These are phyloP conservation scores for Sorex maritimensis DNA, from an alignment of 2,797 vertebrate genomes.

Conservation along the genomic window DNA sequence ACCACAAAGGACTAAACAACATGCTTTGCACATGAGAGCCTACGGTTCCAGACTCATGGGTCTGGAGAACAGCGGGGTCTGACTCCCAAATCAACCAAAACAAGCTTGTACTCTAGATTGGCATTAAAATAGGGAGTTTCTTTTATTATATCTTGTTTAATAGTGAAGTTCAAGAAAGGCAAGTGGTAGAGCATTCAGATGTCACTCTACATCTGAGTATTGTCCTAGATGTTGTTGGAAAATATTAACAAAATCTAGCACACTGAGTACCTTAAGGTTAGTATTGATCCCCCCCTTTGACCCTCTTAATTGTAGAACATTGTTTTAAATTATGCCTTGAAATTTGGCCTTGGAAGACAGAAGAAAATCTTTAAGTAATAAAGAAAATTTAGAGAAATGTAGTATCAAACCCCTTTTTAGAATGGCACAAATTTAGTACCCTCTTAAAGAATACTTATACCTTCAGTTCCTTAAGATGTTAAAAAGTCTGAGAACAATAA, in stretches of 20 bases:
- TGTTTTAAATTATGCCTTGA: conserved; percentile 1
- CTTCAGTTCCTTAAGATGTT: conserved; percentile 48
- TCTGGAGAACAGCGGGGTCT: no score
- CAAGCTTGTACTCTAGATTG: neutral
- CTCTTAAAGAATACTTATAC: conserved; percentile 40
- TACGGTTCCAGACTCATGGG: no score
- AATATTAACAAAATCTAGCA: neutral
- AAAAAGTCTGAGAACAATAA: conserved; percentile 53
- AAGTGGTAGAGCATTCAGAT: neutral
- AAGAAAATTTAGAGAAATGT: conserved; percentile 30
- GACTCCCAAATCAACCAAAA: no score
- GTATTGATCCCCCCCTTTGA: neutral
- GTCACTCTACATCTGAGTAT: neutral
- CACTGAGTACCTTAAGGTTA: neutral
- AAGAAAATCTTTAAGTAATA: conserved; percentile 33
- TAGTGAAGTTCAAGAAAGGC: conserved; percentile 1
- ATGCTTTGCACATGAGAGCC: no score
- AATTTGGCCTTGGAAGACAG: neutral
- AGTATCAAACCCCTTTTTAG: neutral
- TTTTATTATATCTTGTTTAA: conserved; percentile 33
- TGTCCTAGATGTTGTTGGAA: neutral
- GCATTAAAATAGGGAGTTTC: neutral
- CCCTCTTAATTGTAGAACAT: conserved; percentile 16
- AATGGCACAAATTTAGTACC: neutral
- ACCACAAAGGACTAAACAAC: no score